Evolutionary conservation across 2,888 invertebrate genomes (phyloP).

Genomic region (Sinotaia quadrata): DNA sequence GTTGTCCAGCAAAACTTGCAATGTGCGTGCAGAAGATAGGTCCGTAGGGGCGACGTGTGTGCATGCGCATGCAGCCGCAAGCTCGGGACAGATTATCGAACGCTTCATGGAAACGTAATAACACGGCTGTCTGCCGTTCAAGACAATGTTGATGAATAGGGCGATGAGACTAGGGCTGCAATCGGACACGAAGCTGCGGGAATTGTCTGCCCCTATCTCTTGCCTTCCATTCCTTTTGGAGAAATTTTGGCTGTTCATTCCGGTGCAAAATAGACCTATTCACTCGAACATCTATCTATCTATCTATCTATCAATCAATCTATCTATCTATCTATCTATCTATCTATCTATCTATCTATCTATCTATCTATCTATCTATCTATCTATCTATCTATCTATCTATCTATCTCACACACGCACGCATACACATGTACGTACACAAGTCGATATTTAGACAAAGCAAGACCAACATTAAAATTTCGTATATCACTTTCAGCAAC

Average conservation of each 20-base stretch:
- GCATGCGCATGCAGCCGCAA: not conserved
- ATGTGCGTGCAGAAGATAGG: not conserved
- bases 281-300: no score
- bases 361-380: constrained; percentile 3
- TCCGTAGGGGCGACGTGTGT: not conserved
- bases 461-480: no score
- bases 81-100: not conserved
- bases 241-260: no score
- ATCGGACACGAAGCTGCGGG: not conserved
- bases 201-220: not conserved
- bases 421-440: no score
- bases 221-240: no score
- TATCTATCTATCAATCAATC: no score
- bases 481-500: no score
- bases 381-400: constrained; percentile 4
- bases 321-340: constrained; percentile 8
- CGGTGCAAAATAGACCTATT: no score
- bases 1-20: not conserved
- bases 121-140: constrained; percentile 1
- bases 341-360: constrained; percentile 9
- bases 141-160: not conserved
- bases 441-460: no score
- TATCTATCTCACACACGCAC: not conserved
- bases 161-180: not conserved
- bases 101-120: not conserved